Base-by-base conservation (phyloP, 2,797 vertebrate genomes). In the Alfaro cultratus region DNA sequence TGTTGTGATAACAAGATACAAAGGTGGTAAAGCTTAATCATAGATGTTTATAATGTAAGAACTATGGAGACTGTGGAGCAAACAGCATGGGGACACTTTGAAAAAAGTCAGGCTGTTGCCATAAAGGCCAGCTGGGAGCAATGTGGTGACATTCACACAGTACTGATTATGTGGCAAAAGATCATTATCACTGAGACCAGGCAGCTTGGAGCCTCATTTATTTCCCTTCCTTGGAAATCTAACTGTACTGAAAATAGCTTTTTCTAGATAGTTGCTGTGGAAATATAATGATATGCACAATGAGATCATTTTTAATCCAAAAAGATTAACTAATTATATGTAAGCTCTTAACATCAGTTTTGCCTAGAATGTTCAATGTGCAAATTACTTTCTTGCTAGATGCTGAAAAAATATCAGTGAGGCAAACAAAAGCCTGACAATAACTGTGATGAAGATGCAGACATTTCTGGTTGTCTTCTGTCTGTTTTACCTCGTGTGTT, bases 121-220 rank as follows among this genome's bases (percentile, higher is more conserved):
- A 53, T 43, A 46, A 57, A 76, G 29, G n/a, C 70, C 34, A 81
- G 79, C 80, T 68, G 84, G 11, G 60, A 73, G 1, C 26, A 72
- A 21, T 3, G 53, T 55, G 68, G 67, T 79, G 74, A 85, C 74
- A 84, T 76, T 80, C 41, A 81, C 74, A 76, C 64, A 79, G 26
- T 34, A 29, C 36, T 79, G 45, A 73, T 72, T 70, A 46, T 75
- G 79, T 72, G 51, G 62, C 31, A 78, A 78, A 80, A 77, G 73
- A 85, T 83, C 76, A 78, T 83, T 53, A 80, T 31, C 79, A 34
- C 23, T 41, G 26, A 64, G 47, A 71, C 71, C 34, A 29, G 55
- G 47, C 73, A 75, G 43, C 36, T 31, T 36, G 12, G 18, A 78
- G 21, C 21, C n/a, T 29, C n/a, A 74, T n/a, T 39, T 55, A 29